Base-by-base conservation (phyloP, 2,797 vertebrate genomes). In the Tauraco hartlaubi region DNA sequence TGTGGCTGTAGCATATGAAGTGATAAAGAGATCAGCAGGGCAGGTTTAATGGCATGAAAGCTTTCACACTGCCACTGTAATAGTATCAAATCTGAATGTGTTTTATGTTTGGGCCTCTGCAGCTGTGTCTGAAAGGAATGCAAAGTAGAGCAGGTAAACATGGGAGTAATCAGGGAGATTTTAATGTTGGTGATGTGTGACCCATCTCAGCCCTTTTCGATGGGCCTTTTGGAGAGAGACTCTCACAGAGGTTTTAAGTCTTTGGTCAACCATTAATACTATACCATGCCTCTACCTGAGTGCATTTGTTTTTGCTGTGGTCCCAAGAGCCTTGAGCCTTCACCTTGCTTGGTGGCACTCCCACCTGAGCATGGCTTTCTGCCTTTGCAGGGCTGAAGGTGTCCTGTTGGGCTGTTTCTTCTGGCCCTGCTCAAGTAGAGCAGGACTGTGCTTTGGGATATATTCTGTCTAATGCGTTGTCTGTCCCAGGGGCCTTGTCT, bases 11-110 rank as follows among this genome's bases (percentile, higher is more conserved):
- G 69, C 48, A 22, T 59, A 56, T 76, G 69, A 95, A 90, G 69
- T 33, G 35, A 83, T 83, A 81, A 78, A 88, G 79, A 89, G 93
- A 89, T 94, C 82, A 87, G 43, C 56, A 89, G 85, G 82, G 55
- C 82, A 74, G 54, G 56, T 87, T 96, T 96, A 94, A 89, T 64
- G 49, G 49, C 33, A 54, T 49, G 46, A 88, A 95, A 85, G 84
- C 80, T 95, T 97, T 81, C 62, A 46, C 23, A 8, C 71, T 94
- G 85, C 52, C 44, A 22, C 74, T 74, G 55, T 76, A 94, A 88
- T 59, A 74, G 41, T 55, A 62, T 79, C 43, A 95, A 67, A 94
- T 84, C 51, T 89, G 88, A 88, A 87, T 37, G 43, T 91, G 41
- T 51, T 17, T 90, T 75, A 26, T 90, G 22, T 64, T 62, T 91